These are phyloP conservation scores for Tinamus guttatus DNA, from an alignment of 2,113 vertebrate species.

Conservation along the genomic window DNA sequence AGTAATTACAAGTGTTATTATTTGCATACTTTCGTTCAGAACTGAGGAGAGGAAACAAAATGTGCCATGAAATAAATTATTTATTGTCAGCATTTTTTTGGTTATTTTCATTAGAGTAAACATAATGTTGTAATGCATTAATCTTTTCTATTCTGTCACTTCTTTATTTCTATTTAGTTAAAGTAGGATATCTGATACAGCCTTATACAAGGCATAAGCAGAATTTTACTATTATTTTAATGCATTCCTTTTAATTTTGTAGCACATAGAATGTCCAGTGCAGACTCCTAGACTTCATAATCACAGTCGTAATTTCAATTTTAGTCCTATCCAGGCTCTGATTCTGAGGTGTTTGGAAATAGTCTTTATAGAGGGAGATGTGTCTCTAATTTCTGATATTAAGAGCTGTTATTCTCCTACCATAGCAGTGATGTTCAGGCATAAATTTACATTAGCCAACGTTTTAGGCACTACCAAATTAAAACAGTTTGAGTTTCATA, in stretches of 20 bases:
- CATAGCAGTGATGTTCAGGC: not conserved
- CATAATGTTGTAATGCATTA: not conserved
- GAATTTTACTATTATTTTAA: not conserved
- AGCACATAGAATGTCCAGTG: not conserved
- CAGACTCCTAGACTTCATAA: not conserved
- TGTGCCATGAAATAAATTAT: not conserved
- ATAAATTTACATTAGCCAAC: not conserved
- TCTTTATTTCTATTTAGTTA: not conserved
- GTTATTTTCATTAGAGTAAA: not conserved
- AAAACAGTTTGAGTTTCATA: not conserved
- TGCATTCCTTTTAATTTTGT: not conserved
- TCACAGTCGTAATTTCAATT: not conserved
- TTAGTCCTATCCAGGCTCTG: not conserved
- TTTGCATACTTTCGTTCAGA: not conserved
- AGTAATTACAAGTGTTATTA: not conserved
- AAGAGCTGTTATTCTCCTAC: not conserved
- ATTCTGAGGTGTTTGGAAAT: not conserved
- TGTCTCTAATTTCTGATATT: not conserved
- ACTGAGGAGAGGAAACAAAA: not conserved
- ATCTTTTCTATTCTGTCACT: not conserved
- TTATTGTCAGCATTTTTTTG: not conserved
- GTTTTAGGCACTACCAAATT: not conserved
- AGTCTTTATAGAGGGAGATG: not conserved
- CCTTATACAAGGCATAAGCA: not conserved
- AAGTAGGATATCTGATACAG: not conserved